These are phyloP conservation scores for Chionoecetes opilio DNA, from an alignment of 1,140 invertebrate species.

Conservation along the genomic window DNA sequence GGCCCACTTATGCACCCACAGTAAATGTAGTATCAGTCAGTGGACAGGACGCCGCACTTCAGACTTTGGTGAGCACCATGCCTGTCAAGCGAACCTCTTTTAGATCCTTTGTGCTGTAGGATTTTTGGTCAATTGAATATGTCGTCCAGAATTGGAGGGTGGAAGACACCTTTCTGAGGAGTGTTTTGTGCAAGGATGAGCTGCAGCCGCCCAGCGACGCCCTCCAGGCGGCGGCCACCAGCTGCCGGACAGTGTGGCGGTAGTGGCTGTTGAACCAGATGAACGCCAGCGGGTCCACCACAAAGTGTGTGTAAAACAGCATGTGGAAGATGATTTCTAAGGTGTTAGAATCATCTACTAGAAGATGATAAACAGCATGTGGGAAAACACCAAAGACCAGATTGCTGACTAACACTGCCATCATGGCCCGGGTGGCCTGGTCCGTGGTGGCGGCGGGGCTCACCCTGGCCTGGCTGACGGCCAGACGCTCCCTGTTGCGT, in stretches of 20 bases:
- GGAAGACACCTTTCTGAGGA: no score
- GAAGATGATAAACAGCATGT: conserved; percentile 32
- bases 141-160: no score
- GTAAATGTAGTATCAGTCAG: no score
- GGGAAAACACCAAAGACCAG: conserved; percentile 53
- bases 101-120: no score
- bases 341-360: neutral
- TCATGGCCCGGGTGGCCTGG: conserved; percentile 45
- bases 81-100: no score
- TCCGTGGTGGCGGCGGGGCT: neutral
- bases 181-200: neutral
- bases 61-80: no score
- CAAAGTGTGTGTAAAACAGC: conserved; percentile 53
- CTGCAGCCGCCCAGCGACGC: no score
- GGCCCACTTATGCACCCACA: no score
- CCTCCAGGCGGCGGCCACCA: neutral
- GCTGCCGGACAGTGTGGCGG: neutral
- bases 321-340: conserved; percentile 3
- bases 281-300: conserved; percentile 36
- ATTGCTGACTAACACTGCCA: conserved; percentile 60
- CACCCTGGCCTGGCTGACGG: neutral
- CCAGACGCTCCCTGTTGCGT: conserved; percentile 33
- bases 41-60: no score
- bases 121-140: no score
- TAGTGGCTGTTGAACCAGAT: conserved; percentile 50